Base-by-base conservation (phyloP, 2,113 vertebrate genomes). In the Rutilus rutilus region DNA sequence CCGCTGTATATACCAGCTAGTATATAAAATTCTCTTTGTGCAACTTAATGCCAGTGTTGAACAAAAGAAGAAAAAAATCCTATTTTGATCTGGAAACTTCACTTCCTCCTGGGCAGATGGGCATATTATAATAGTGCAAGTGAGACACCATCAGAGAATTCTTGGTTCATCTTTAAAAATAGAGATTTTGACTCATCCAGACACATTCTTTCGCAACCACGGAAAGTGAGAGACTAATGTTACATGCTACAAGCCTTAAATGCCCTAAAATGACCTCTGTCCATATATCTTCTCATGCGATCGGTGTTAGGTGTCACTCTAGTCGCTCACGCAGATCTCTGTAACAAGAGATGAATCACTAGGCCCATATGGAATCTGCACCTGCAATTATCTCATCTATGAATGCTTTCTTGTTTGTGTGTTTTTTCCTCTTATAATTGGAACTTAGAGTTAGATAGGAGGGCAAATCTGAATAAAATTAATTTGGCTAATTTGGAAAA, bases 141-240 rank as follows among this genome's bases (percentile, higher is more conserved):
- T 25, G 12, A 73, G 2, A 4, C 5, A 45, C 10, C 39, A n/a
- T 45, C n/a, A 73, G 23, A 75, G 12, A 50, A 74, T 74, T 25
- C 12, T 25, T 74, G 71, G n/a, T 74, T 74, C 23, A 47, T 25
- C 42, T 47, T 25, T 47, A 47, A 75, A 73, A 73, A 74, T 1
- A 74, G 42, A 75, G 42, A 47, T 27, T 75, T 74, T 74, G 39
- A 74, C 42, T 74, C 71, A 74, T 47, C 39, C 12, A 74, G 6
- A 74, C 71, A 25, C 11, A 14, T 25, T 25, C 12, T 45, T 47
- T 74, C 23, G n/a, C 39, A 74, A n/a, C 23, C 39, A 74, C 8
- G 39, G 71, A 47, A 74, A 78, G 50, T 78, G 52, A 6, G 30
- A 78, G 76, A 78, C 17, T 78, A 14, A 78, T 27, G 76, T 59